A percentile compares a stretch with the other conserved stretches of the same genome.
phyloP scores from a whole-genome alignment of 2,113 vertebrate species.

The Equus przewalskii region DNA sequence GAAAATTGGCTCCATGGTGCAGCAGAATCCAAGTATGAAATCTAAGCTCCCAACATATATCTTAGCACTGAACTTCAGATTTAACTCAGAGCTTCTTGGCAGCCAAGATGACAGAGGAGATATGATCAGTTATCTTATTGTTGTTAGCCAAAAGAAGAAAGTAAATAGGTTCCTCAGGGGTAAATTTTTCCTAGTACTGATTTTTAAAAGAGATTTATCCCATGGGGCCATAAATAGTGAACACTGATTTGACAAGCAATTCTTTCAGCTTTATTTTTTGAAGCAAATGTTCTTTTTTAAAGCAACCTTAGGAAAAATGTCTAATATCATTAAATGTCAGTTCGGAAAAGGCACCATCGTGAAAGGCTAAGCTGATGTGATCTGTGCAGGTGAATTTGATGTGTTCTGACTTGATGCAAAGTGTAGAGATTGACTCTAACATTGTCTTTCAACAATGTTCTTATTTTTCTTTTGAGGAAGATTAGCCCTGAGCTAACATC shows the following conservation, averaged over 20 bases:
- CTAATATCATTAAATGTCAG: not conserved
- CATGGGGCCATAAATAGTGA: conserved; percentile 12
- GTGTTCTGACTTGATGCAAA: not conserved
- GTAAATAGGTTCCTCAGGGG: not conserved
- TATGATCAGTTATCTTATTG: not conserved
- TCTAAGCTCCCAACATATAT: not conserved
- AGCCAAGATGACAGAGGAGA: not conserved
- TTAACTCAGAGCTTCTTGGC: not conserved
- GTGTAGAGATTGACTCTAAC: not conserved
- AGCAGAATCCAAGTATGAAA: not conserved
- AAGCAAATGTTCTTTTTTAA: conserved; percentile 45
- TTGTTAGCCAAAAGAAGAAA: conserved; percentile 12
- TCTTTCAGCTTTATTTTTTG: not conserved
- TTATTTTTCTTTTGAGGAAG: not conserved
- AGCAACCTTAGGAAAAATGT: not conserved
- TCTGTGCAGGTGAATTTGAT: not conserved
- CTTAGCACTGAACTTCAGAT: not conserved
- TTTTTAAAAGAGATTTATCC: conserved; percentile 49
- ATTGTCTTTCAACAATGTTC: not conserved
- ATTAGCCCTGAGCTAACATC: no score
- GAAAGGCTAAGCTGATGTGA: not conserved
- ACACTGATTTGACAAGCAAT: not conserved
- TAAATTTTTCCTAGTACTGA: conserved; percentile 2
- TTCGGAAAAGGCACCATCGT: not conserved
- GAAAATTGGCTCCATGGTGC: not conserved